A percentile compares a stretch with the other conserved stretches of the same genome.
Conservation (phyloP, 2,797 vertebrate genomes). For the Zalophus californianus region DNA sequence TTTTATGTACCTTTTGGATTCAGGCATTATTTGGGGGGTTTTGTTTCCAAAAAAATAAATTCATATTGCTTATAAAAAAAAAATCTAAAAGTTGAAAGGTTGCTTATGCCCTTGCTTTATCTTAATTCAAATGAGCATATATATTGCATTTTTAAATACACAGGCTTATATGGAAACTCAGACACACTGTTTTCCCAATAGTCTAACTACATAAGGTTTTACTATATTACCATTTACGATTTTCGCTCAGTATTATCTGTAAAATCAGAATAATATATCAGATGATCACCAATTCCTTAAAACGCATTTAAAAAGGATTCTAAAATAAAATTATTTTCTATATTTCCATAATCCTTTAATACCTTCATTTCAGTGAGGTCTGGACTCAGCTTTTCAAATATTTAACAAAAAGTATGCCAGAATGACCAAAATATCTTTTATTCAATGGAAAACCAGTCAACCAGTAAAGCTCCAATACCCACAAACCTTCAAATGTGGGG, state of each 20-base stretch:
- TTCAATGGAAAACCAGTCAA: background rate
- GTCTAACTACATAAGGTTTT: background rate
- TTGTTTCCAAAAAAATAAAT: slow-evolving; percentile 85
- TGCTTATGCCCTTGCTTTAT: background rate
- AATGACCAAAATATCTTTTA: background rate
- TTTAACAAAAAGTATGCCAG: background rate
- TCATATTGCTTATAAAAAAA: slow-evolving; percentile 75
- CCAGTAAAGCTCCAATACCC: background rate
- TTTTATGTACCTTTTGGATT: slow-evolving; percentile 78
- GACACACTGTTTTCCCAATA: background rate
- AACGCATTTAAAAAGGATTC: background rate
- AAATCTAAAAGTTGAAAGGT: background rate
- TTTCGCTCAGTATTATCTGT: background rate
- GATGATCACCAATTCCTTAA: background rate
- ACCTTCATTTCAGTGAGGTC: background rate
- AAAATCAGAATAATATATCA: background rate
- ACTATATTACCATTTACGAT: background rate
- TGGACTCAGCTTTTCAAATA: background rate
- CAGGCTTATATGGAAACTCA: background rate
- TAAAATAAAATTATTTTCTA: slow-evolving; percentile 53
- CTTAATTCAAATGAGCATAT: background rate
- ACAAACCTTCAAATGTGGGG: background rate
- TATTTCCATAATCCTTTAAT: background rate
- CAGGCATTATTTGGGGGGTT: background rate
- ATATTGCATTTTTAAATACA: slow-evolving; percentile 19